Conservation (phyloP, 2,113 vertebrate species). For the Oryzias curvinotus region DNA sequence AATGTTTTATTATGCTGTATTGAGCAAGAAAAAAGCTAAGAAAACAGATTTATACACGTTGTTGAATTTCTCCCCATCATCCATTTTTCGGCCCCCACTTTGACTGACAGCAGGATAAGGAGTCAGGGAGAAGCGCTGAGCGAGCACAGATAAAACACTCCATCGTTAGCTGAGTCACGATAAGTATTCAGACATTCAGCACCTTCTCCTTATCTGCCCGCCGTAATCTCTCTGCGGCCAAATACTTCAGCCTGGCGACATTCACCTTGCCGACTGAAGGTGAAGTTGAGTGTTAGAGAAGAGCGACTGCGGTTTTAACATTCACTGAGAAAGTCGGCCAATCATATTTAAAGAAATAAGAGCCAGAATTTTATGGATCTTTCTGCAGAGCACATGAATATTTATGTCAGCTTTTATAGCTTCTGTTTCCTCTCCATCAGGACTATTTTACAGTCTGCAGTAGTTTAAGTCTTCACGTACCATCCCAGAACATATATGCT, state of each 20-base stretch:
- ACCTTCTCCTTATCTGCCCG: conserved; percentile 65
- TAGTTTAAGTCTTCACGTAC: conserved; percentile 10
- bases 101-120: conserved; percentile 41
- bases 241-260: conserved; percentile 43
- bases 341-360: conserved; percentile 51
- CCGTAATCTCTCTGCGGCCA: conserved; percentile 61
- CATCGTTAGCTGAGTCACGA: conserved; percentile 61
- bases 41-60: conserved; percentile 36
- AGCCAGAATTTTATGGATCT: conserved; percentile 19
- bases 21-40: no score
- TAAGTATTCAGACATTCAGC: conserved; percentile 72
- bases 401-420: conserved; percentile 12
- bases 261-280: conserved; percentile 42
- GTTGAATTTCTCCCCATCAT: conserved; percentile 38
- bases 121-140: conserved; percentile 56
- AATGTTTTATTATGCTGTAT: conserved; percentile 15
- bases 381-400: conserved; percentile 6
- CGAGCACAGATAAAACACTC: conserved; percentile 67
- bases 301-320: conserved; percentile 32
- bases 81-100: conserved; percentile 30
- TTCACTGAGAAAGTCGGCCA: conserved; percentile 38
- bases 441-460: conserved; percentile 14
- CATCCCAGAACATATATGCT: conserved; percentile 1
- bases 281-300: conserved; percentile 44
- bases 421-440: conserved; percentile 10